Conservation (phyloP, 2,113 vertebrate genomes). For the Bos javanicus region DNA sequence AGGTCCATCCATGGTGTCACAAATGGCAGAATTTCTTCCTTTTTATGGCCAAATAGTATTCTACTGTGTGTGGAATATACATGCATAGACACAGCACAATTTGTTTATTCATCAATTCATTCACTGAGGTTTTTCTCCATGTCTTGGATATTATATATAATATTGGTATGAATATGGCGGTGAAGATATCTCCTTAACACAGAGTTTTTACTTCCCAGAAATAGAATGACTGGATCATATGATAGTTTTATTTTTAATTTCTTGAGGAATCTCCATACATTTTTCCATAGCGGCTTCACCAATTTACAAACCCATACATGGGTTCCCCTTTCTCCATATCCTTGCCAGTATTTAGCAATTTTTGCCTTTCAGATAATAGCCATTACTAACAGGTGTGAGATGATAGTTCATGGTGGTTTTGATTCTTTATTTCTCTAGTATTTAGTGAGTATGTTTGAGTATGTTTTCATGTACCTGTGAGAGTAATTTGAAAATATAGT, state of each 20-base stretch:
- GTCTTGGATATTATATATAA: not conserved
- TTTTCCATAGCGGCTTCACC: not conserved
- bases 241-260: not conserved
- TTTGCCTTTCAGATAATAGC: not conserved
- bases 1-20: not conserved
- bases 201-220: not conserved
- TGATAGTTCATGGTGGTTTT: not conserved
- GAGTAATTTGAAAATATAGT: not conserved
- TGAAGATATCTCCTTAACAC: not conserved
- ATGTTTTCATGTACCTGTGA: not conserved
- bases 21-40: not conserved
- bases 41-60: not conserved
- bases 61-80: not conserved
- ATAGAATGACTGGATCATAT: not conserved
- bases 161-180: not conserved
- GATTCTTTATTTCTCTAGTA: not conserved
- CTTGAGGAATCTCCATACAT: not conserved
- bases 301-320: not conserved
- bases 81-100: not conserved
- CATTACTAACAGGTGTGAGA: not conserved
- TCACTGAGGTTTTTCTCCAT: not conserved
- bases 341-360: not conserved
- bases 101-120: not conserved
- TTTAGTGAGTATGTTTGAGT: not conserved
- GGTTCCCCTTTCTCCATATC: not conserved